These are phyloP conservation scores for Gallinago nigripennis DNA, from an alignment of 2,797 vertebrate genomes.

Conservation along the genomic window DNA sequence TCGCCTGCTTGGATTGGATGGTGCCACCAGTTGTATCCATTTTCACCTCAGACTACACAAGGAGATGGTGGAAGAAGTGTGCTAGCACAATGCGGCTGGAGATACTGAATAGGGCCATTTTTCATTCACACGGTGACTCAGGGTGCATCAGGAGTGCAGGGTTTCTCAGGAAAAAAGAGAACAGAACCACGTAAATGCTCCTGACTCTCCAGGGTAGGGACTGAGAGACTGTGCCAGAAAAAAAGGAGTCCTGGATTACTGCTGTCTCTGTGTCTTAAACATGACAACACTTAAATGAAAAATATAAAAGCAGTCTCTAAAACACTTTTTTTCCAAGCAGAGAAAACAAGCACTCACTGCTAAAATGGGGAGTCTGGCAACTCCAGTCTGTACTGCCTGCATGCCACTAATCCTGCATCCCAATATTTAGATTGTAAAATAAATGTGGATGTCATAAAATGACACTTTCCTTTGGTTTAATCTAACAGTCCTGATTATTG, in stretches of 20 bases:
- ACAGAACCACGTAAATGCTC: not conserved
- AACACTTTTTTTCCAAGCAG: not conserved
- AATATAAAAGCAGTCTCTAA: not conserved
- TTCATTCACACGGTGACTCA: not conserved
- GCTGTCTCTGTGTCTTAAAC: not conserved
- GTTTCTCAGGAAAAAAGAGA: not conserved
- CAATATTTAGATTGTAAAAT: not conserved
- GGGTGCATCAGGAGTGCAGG: not conserved
- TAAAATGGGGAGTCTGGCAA: not conserved
- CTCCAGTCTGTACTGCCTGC: not conserved
- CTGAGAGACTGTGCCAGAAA: not conserved
- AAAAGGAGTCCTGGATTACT: not conserved
- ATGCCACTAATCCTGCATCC: accelerated
- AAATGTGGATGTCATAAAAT: not conserved
- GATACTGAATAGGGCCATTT: not conserved
- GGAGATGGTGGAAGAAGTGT: not conserved
- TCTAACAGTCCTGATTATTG: not conserved
- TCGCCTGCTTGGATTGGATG: not conserved
- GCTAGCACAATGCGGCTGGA: not conserved
- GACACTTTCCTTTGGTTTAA: not conserved
- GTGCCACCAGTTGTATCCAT: not conserved
- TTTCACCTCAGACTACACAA: not conserved
- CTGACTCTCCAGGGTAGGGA: not conserved
- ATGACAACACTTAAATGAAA: not conserved
- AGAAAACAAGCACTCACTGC: not conserved